Evolutionary conservation across 2,797 vertebrate species (phyloP).

Genomic region (Capromys pilorides): DNA sequence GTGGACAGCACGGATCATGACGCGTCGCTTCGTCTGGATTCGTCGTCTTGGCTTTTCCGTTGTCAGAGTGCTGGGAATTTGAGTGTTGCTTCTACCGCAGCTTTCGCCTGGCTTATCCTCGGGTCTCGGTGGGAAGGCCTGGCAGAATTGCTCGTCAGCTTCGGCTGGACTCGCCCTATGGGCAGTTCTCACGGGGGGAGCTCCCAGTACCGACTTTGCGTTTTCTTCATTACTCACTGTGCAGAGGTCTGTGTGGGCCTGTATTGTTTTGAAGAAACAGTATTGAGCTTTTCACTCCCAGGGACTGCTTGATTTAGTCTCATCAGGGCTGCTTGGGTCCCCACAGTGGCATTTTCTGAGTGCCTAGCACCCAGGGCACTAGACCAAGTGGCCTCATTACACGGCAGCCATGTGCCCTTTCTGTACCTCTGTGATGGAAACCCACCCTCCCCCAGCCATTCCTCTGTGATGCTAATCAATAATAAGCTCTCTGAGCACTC

Average conservation of each 20-base stretch:
- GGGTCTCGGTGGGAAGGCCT: too few species aligned
- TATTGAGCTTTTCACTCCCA: neutral
- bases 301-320: neutral
- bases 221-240: neutral
- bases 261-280: fast-evolving
- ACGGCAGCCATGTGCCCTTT: neutral
- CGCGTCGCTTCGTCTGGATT: fast-evolving
- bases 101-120: neutral
- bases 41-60: too few species aligned
- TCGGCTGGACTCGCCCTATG: fast-evolving
- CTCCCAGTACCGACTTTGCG: too few species aligned
- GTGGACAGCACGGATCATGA: fast-evolving
- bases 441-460: too few species aligned
- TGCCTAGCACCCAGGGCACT: neutral
- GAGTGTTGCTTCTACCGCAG: fast-evolving
- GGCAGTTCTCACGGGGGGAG: too few species aligned
- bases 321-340: fast-evolving
- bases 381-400: too few species aligned
- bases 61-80: too few species aligned
- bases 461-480: neutral
- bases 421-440: fast-evolving
- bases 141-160: too few species aligned
- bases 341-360: neutral
- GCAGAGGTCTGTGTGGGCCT: neutral
- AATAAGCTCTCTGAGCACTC: neutral